These are phyloP conservation scores for Echinometra lucunter DNA, from an alignment of 53 echinoderm and acorn worm species.

Conservation along the genomic window DNA sequence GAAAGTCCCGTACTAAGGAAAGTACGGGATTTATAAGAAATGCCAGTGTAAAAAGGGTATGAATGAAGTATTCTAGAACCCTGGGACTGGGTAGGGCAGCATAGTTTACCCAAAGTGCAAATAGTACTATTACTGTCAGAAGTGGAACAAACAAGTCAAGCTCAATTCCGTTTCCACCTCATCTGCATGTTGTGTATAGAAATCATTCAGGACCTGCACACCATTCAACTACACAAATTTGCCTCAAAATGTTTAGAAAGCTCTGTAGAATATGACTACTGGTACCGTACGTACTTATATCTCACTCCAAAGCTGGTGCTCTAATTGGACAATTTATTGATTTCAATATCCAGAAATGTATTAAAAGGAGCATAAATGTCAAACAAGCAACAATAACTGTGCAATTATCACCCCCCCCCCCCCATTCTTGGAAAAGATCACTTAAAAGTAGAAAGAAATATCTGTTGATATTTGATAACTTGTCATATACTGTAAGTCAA, in stretches of 20 bases:
- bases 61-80: neutral
- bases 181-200: neutral
- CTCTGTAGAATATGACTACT: neutral
- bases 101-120: conserved; percentile 19
- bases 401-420: neutral
- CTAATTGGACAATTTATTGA: too few species aligned
- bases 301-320: too few species aligned
- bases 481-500: too few species aligned
- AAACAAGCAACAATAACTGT: too few species aligned
- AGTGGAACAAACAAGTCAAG: conserved; percentile 42
- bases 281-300: too few species aligned
- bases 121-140: conserved; percentile 16
- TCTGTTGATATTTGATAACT: too few species aligned
- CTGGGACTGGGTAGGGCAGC: conserved; percentile 7
- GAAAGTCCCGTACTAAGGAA: too few species aligned
- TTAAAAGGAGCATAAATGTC: too few species aligned
- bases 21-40: too few species aligned
- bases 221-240: neutral
- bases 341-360: too few species aligned
- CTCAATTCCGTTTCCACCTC: neutral
- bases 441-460: too few species aligned
- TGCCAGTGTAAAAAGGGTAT: neutral
- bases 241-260: neutral
- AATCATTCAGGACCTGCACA: neutral
- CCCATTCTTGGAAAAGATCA: neutral